These are phyloP conservation scores for Euzophera pinguis DNA, from an alignment of 2,888 invertebrate species.

Conservation along the genomic window DNA sequence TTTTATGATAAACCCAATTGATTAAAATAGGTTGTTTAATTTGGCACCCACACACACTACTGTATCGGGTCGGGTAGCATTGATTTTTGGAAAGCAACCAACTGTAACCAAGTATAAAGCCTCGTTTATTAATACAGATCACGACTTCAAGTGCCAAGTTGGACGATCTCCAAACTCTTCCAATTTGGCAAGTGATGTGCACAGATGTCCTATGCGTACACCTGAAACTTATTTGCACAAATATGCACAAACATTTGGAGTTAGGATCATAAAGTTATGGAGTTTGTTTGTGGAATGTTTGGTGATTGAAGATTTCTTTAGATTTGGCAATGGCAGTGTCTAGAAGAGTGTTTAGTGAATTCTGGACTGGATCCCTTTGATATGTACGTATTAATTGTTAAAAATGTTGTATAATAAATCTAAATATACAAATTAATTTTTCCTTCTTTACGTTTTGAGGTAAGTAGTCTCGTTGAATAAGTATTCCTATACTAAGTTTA, in stretches of 20 bases:
- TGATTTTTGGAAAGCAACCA: conserved; percentile 3
- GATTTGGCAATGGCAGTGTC: no score
- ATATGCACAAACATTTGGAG: not conserved
- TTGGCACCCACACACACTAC: not conserved
- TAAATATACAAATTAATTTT: no score
- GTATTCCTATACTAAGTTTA: no score
- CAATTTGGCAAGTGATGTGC: conserved; percentile 70
- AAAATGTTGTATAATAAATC: no score
- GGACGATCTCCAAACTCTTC: conserved; percentile 62
- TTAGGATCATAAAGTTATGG: not conserved
- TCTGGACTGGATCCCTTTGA: no score
- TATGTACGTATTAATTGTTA: no score
- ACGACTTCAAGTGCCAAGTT: conserved; percentile 54
- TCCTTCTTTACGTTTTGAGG: no score
- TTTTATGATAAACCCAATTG: no score
- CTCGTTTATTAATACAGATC: conserved; percentile 51
- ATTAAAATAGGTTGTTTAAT: not conserved
- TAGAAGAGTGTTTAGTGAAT: no score
- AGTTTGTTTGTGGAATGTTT: no score
- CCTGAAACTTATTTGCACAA: conserved; percentile 26
- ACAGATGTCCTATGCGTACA: conserved; percentile 54
- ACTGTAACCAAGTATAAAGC: not conserved
- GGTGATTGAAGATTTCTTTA: no score
- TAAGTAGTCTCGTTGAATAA: no score
- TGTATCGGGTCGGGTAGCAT: not conserved